Conservation (phyloP, 2,888 invertebrate species). For the Drosophila phalerata region DNA sequence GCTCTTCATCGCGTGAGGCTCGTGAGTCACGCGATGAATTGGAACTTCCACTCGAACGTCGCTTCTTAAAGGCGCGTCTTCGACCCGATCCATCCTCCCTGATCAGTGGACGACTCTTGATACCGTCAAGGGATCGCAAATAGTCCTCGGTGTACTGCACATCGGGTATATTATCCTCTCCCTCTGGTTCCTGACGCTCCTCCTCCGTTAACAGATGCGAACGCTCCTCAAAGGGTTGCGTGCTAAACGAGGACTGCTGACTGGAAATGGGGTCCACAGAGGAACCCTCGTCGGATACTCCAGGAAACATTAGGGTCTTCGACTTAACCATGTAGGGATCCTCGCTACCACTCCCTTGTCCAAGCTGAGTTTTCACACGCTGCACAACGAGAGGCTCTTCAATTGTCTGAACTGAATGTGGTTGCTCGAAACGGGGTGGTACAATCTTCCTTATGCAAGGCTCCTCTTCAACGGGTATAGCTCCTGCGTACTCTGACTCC, state of each 20-base stretch:
- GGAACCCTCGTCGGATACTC: conserved; percentile 83
- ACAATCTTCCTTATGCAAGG: conserved; percentile 69
- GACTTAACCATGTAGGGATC: conserved; percentile 70
- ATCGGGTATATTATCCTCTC: conserved; percentile 79
- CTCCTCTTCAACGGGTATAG: conserved; percentile 72
- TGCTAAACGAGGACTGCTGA: conserved; percentile 81
- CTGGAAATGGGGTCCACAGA: conserved; percentile 81
- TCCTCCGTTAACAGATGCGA: conserved; percentile 86
- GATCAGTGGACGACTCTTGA: conserved; percentile 88
- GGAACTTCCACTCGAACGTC: conserved; percentile 87
- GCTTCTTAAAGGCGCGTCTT: conserved; percentile 88
- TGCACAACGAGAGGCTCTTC: conserved; percentile 63
- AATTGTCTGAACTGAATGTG: conserved; percentile 31
- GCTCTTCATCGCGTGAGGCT: conserved; percentile 88
- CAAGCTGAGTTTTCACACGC: conserved; percentile 83
- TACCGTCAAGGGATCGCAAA: conserved; percentile 88
- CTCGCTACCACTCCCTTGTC: conserved; percentile 72
- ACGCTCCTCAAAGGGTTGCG: conserved; percentile 80
- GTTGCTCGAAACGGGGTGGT: conserved; percentile 58
- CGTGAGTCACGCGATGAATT: conserved; percentile 88
- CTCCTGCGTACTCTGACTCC: conserved; percentile 66
- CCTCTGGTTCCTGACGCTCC: conserved; percentile 86
- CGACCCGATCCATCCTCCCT: conserved; percentile 88
- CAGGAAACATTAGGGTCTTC: conserved; percentile 79
- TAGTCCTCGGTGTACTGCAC: conserved; percentile 85